Evolutionary conservation across 2,888 invertebrate species (phyloP), one percentile per base, ranked within the genome.

Genomic region (Chirona hameri): DNA sequence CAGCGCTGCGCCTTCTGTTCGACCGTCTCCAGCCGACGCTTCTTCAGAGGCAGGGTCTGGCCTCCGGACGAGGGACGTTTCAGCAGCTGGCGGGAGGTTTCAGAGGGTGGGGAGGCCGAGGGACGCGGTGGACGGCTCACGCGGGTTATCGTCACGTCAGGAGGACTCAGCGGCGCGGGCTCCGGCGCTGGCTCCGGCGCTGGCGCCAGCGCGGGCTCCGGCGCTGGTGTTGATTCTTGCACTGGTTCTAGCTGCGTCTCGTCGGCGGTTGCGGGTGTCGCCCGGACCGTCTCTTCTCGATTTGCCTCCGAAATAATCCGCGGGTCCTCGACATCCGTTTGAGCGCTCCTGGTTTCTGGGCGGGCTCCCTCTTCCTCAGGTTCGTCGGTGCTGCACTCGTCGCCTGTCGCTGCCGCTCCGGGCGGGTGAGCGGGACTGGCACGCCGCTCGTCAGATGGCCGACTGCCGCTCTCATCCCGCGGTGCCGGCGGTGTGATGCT

Each of bases 41-140:
- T 76, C 76, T 76, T 76, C 10, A 76, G 76, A 7, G 76, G 76
- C 76, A 76, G 76, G 21, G 76, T 76, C 76, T 76, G 27, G 2
- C 76, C 46, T 39, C 46, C 39, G 46, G 27, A 7, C 21, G 15
- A 14, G 2, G 76, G 76, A 21, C 72, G 72, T 29, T 72, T 72
- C 72, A 72, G 72, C 29, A 15, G 31, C 2, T 29, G 31, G 29
- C 72, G 72, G 15, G 27, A 10, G 15, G 72, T 14, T 14, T 60
- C 24, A 21, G 24, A 60, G 1, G 24, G 60, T 21, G 24, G 60
- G 21, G 60, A n/a, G 24, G 24, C 1, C n/a, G n/a, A 9, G 15
- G 24, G 60, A 24, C 60, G 21, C 12, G 5, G 9, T 21, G n/a
- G 60, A 21, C 60, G 60, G 52, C n/a, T 29, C 12, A 72, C 21